A percentile compares a stretch with the other conserved stretches of the same genome.
Conservation (phyloP, 2,113 vertebrate genomes). For the Cariama cristata region DNA sequence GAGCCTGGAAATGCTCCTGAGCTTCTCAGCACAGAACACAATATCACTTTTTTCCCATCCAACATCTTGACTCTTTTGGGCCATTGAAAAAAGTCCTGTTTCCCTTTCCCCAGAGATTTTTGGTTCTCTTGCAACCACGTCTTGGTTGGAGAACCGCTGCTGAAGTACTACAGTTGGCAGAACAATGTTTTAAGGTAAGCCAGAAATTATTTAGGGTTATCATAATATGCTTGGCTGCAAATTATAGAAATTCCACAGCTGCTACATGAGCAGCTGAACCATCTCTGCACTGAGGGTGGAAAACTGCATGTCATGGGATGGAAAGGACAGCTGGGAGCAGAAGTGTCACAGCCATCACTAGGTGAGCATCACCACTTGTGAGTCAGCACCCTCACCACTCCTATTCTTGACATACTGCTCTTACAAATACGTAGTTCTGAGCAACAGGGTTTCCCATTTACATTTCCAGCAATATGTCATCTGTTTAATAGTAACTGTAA, state of each 20-base stretch:
- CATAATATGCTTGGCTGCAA: background rate
- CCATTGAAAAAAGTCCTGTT: background rate
- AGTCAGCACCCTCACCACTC: background rate
- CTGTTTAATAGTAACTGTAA: background rate
- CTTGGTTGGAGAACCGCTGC: background rate
- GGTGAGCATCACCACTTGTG: background rate
- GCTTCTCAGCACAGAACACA: background rate
- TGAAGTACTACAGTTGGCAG: background rate
- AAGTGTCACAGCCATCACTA: background rate
- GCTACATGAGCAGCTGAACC: background rate
- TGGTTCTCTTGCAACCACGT: background rate
- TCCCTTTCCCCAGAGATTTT: background rate
- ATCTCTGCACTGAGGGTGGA: background rate
- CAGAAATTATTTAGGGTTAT: background rate
- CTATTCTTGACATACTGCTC: background rate
- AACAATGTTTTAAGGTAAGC: background rate
- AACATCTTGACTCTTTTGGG: background rate
- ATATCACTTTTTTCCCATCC: background rate
- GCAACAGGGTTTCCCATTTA: background rate
- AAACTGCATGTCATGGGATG: background rate
- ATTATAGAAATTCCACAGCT: slow-evolving; percentile 10
- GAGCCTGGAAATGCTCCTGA: background rate
- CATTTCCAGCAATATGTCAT: background rate
- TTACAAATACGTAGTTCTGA: background rate
- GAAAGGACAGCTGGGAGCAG: slow-evolving; percentile 35